Percentiles rank a stretch among this genome's conserved stretches.
These are phyloP conservation scores for Megastigmus dorsalis DNA, from an alignment of 2,888 invertebrate species.

Conservation along the genomic window DNA sequence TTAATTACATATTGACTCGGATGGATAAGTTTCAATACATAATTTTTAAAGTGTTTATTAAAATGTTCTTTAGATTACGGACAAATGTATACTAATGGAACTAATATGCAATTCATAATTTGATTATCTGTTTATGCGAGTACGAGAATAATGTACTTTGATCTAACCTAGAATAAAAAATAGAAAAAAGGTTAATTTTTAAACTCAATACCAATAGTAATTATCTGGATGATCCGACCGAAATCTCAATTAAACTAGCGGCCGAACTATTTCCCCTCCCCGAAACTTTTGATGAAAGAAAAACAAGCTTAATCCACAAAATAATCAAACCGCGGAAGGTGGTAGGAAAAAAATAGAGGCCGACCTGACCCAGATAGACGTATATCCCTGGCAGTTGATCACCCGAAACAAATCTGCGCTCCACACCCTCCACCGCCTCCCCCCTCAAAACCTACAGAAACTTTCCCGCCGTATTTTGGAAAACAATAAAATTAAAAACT, in stretches of 20 bases:
- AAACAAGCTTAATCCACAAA: constrained; percentile 15
- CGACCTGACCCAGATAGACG: constrained; percentile 47
- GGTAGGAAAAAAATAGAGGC: background rate
- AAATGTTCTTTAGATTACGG: too few relatives aligned
- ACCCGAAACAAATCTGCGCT: background rate
- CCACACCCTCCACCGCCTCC: background rate
- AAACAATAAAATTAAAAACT: constrained; percentile 42
- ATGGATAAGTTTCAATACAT: too few relatives aligned
- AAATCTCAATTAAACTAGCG: too few relatives aligned
- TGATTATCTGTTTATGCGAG: too few relatives aligned
- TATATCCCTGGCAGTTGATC: background rate
- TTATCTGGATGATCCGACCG: too few relatives aligned
- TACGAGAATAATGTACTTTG: too few relatives aligned
- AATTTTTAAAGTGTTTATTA: too few relatives aligned
- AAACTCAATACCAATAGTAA: background rate
- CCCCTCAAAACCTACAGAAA: constrained; percentile 8
- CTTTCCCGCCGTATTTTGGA: background rate
- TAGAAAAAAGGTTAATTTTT: background rate
- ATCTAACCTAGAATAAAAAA: too few relatives aligned
- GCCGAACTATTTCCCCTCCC: background rate
- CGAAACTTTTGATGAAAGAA: constrained; percentile 9
- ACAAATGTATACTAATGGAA: too few relatives aligned
- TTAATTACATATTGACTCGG: too few relatives aligned
- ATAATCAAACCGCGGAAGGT: constrained; percentile 16
- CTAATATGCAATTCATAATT: too few relatives aligned